Conservation (phyloP, 2,797 vertebrate genomes). For the Sebastes trivittatus region DNA sequence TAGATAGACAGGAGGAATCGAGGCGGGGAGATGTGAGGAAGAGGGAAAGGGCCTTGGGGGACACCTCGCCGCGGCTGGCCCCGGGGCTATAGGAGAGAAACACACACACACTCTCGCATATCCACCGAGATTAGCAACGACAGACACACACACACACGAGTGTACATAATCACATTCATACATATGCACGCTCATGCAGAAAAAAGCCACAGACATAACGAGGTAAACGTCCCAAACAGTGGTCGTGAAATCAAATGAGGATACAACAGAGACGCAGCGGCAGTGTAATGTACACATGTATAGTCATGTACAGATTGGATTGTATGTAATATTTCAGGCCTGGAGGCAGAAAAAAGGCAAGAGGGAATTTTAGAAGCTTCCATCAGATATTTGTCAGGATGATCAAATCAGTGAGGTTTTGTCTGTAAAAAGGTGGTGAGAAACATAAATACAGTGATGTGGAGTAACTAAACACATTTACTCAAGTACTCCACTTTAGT, state of each 20-base stretch:
- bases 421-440: not conserved
- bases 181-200: conserved; percentile 70
- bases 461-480: not conserved
- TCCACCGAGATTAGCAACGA: conserved; percentile 59
- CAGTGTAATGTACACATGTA: not conserved
- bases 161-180: conserved; percentile 55
- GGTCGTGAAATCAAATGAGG: conserved; percentile 45
- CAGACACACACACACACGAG: conserved; percentile 50
- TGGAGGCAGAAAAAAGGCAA: conserved; percentile 1
- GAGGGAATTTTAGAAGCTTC: not conserved
- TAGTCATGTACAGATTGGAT: conserved; percentile 4
- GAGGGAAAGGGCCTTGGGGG: conserved; percentile 47
- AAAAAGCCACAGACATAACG: conserved; percentile 58
- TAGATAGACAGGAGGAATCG: conserved; percentile 34
- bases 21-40: conserved; percentile 7
- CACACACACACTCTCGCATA: conserved; percentile 40
- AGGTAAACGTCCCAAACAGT: conserved; percentile 60
- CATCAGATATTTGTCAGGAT: not conserved
- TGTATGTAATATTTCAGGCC: not conserved
- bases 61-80: conserved; percentile 47
- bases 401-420: not conserved
- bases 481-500: not conserved
- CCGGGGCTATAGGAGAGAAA: conserved; percentile 43
- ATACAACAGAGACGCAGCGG: not conserved
- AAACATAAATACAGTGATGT: not conserved